A percentile compares a stretch with the other conserved stretches of the same genome.
phyloP scores from a whole-genome alignment of 2,113 vertebrate species.

The Nerophis ophidion region DNA sequence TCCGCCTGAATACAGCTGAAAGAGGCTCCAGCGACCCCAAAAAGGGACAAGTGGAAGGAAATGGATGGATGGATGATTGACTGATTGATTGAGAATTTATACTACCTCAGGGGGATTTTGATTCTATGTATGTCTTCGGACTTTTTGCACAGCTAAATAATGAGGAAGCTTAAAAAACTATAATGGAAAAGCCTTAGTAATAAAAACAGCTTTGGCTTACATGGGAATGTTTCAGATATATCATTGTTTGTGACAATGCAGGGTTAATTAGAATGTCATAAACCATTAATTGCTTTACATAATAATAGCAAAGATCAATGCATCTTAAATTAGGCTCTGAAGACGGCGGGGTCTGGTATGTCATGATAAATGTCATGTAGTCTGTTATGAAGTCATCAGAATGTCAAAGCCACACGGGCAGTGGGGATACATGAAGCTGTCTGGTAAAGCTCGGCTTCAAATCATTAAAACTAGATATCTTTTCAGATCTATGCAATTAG shows the following conservation, averaged over 20 bases:
- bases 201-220: neutral
- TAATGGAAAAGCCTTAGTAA: neutral
- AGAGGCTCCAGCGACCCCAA: too few relatives aligned
- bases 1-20: too few relatives aligned
- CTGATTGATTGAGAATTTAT: too few relatives aligned
- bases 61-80: too few relatives aligned
- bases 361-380: constrained; percentile 6
- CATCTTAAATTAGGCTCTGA: neutral
- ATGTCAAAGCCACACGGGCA: constrained; percentile 1
- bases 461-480: neutral
- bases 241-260: neutral
- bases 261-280: neutral
- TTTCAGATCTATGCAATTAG: neutral
- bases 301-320: neutral
- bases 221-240: neutral
- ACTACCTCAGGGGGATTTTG: neutral
- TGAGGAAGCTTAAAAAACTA: neutral
- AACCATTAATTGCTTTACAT: neutral
- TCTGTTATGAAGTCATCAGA: neutral
- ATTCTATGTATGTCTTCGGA: neutral
- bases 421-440: neutral
- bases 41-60: too few relatives aligned
- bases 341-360: neutral
- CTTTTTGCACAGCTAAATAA: constrained; percentile 3
- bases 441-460: neutral